These are phyloP conservation scores for Symphodus melops DNA, from an alignment of 2,113 vertebrate genomes.

Conservation along the genomic window DNA sequence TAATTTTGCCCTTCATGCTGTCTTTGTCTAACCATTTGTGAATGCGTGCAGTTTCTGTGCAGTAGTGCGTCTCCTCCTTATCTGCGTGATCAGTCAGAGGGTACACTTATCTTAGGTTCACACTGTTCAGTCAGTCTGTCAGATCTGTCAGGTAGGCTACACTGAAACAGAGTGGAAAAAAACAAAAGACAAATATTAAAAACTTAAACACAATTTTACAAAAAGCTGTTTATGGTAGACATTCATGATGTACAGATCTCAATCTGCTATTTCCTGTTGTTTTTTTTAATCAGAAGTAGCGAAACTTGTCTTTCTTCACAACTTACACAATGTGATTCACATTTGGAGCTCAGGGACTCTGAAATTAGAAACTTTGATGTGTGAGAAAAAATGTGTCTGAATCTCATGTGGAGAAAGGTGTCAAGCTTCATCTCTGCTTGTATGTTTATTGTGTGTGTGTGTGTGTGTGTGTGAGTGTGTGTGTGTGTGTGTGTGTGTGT, in stretches of 20 bases:
- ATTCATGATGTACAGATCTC: constrained; percentile 33
- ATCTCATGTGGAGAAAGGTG: constrained; percentile 73
- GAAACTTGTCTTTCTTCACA: constrained; percentile 56
- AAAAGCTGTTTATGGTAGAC: constrained; percentile 15
- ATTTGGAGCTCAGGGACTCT: constrained; percentile 70
- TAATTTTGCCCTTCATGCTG: constrained; percentile 2
- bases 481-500: too few species aligned
- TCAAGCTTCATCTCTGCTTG: constrained; percentile 54
- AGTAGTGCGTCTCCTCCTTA: neutral
- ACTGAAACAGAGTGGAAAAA: neutral
- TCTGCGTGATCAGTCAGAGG: constrained; percentile 1
- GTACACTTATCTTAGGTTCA: neutral
- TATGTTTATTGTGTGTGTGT: constrained; percentile 37
- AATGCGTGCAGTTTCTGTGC: constrained; percentile 11
- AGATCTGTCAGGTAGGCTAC: constrained; percentile 22
- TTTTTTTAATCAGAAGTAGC: constrained; percentile 52
- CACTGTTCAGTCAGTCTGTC: constrained; percentile 15
- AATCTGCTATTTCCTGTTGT: constrained; percentile 48
- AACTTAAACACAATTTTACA: too few species aligned
- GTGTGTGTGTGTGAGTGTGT: constrained; percentile 7
- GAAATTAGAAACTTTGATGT: constrained; percentile 79
- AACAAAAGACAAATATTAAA: neutral
- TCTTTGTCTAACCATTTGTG: constrained; percentile 8
- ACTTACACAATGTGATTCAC: constrained; percentile 68
- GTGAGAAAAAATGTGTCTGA: constrained; percentile 74